These are phyloP conservation scores for Leucoraja erinaceus DNA, from an alignment of 2,113 vertebrate species.

Conservation along the genomic window DNA sequence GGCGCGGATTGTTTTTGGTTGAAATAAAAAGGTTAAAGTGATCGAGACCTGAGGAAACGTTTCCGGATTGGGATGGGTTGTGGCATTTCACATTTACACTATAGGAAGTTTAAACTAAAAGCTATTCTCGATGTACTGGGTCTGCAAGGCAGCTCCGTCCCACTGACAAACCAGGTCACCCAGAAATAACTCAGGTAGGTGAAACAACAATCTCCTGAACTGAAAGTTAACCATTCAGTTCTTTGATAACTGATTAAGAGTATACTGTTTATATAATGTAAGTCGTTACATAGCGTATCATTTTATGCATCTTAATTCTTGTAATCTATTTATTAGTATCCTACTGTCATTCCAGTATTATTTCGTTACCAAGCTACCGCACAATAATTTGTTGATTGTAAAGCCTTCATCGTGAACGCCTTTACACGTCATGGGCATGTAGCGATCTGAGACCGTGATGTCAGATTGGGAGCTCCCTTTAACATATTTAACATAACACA, in stretches of 20 bases:
- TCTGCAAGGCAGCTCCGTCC: not conserved
- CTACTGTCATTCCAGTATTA: not conserved
- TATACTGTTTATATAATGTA: not conserved
- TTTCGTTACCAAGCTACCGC: not conserved
- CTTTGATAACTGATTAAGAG: not conserved
- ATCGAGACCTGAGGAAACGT: conserved; percentile 1
- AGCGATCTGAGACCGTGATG: not conserved
- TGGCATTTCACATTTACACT: not conserved
- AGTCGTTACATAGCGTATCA: not conserved
- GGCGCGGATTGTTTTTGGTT: not conserved
- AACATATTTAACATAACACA: too few relatives aligned
- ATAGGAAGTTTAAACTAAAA: not conserved
- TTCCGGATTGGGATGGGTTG: conserved; percentile 10
- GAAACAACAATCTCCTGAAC: not conserved
- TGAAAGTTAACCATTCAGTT: not conserved
- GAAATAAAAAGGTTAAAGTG: conserved; percentile 16
- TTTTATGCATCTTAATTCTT: not conserved
- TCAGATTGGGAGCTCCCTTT: not conserved
- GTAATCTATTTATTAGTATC: not conserved
- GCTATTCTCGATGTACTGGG: not conserved
- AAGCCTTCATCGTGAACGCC: not conserved
- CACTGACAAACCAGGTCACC: not conserved
- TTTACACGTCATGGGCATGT: not conserved
- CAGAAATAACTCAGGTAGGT: not conserved
- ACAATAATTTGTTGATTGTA: not conserved